A percentile compares a stretch with the other conserved stretches of the same genome.
These are phyloP conservation scores for Trachelus tabidus DNA, from an alignment of 2,888 invertebrate species.

Conservation along the genomic window DNA sequence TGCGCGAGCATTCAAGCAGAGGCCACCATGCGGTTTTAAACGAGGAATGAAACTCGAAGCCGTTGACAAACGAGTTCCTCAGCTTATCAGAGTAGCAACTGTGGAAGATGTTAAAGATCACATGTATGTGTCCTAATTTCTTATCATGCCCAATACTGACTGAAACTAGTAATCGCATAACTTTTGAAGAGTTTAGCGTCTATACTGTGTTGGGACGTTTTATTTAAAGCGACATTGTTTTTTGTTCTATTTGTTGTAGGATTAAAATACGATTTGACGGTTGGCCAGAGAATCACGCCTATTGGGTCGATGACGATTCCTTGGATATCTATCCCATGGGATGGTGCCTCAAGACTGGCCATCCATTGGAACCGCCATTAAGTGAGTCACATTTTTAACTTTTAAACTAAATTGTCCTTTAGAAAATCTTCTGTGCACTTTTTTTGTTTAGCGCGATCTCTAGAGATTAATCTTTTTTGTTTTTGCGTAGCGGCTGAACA, in stretches of 20 bases:
- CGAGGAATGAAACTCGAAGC: slow-evolving; percentile 89
- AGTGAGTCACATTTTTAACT: slow-evolving; percentile 67
- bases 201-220: neutral
- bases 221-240: slow-evolving; percentile 47
- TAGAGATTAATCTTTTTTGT: slow-evolving; percentile 28
- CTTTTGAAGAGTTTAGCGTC: neutral
- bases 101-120: slow-evolving; percentile 82
- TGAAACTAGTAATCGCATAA: neutral
- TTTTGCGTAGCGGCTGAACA: slow-evolving; percentile 72
- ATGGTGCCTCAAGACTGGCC: slow-evolving; percentile 91
- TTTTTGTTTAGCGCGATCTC: slow-evolving; percentile 2
- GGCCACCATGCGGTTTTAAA: slow-evolving; percentile 82
- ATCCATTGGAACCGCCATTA: slow-evolving; percentile 86
- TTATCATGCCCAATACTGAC: neutral
- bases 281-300: slow-evolving; percentile 86
- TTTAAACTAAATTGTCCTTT: slow-evolving; percentile 7
- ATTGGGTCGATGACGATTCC: slow-evolving; percentile 92
- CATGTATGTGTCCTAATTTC: slow-evolving; percentile 38
- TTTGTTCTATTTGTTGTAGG: slow-evolving; percentile 57
- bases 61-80: slow-evolving; percentile 85
- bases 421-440: slow-evolving; percentile 1
- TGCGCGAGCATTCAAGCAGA: slow-evolving; percentile 83
- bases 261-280: slow-evolving; percentile 84
- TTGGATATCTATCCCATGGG: slow-evolving; percentile 91
- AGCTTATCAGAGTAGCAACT: slow-evolving; percentile 86